These are phyloP conservation scores for Stegostoma tigrinum DNA, from an alignment of 2,113 vertebrate species.

Conservation along the genomic window DNA sequence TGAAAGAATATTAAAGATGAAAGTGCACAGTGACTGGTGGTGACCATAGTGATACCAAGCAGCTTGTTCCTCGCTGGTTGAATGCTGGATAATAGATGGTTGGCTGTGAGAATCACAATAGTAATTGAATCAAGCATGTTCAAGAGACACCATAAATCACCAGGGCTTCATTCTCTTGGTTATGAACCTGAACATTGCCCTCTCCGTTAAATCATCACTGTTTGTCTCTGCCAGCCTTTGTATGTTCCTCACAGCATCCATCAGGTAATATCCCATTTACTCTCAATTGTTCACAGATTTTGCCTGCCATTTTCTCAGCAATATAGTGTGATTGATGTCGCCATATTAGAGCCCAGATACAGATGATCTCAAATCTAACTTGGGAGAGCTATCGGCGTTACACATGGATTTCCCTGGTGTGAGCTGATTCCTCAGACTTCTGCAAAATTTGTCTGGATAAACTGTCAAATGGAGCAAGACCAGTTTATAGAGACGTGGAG, in stretches of 20 bases:
- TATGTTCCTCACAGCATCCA: not conserved
- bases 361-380: not conserved
- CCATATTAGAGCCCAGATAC: not conserved
- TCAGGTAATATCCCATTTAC: not conserved
- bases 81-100: not conserved
- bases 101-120: not conserved
- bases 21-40: not conserved
- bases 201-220: not conserved
- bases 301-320: not conserved
- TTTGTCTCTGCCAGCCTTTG: not conserved
- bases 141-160: constrained; percentile 11
- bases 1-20: not conserved
- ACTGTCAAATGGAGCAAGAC: not conserved
- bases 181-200: not conserved
- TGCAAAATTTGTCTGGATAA: not conserved
- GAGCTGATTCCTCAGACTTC: not conserved
- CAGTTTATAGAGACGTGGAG: not conserved
- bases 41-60: not conserved
- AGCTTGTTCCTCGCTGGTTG: not conserved
- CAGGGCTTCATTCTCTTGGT: not conserved
- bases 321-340: not conserved
- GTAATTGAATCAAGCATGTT: not conserved
- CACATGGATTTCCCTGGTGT: not conserved
- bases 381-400: not conserved
- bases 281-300: not conserved